These are phyloP conservation scores for Eulemur albifrons DNA, from an alignment of 2,797 vertebrate species.

Conservation along the genomic window DNA sequence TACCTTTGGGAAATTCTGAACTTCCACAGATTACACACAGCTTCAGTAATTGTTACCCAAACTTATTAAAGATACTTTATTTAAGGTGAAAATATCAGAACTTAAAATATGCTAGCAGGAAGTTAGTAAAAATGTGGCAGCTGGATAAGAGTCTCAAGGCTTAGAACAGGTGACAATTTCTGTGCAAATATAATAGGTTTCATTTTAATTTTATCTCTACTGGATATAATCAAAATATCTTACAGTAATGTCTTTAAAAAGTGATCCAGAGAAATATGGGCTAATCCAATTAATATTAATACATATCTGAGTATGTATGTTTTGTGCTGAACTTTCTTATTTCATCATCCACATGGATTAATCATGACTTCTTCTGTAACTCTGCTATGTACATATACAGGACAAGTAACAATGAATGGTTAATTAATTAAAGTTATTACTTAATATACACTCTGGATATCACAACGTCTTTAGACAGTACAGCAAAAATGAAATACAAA, in stretches of 20 bases:
- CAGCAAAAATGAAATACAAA: neutral
- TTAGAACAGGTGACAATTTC: neutral
- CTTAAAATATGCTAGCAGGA: neutral
- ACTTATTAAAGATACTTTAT: conserved; percentile 10
- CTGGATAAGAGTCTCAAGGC: neutral
- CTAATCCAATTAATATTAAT: neutral
- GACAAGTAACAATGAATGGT: neutral
- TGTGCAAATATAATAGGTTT: neutral
- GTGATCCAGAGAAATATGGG: neutral
- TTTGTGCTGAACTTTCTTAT: neutral
- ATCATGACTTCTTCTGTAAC: neutral
- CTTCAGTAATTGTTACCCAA: neutral
- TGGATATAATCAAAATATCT: neutral
- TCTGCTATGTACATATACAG: neutral
- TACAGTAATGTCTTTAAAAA: neutral
- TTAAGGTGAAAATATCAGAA: neutral
- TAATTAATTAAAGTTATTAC: neutral
- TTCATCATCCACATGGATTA: neutral
- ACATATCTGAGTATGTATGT: neutral
- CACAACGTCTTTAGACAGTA: neutral
- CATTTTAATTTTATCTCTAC: neutral
- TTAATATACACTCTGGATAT: neutral
- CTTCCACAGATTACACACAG: neutral
- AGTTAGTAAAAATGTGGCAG: neutral
- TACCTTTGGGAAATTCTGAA: neutral